These are phyloP conservation scores for Polymixis flavicincta DNA, from an alignment of 2,888 invertebrate genomes.

Conservation along the genomic window DNA sequence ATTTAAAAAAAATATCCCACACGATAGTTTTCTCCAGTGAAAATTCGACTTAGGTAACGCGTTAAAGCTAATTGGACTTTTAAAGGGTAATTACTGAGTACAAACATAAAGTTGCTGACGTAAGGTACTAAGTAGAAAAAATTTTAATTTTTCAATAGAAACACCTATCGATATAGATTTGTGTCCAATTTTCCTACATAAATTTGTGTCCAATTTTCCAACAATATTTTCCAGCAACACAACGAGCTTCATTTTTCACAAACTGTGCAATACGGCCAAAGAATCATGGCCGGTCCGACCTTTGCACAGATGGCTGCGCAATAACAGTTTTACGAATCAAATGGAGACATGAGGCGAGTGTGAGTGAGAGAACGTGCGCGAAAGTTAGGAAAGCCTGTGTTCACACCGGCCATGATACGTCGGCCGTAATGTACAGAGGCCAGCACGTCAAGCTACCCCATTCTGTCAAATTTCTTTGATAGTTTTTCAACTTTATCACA, in stretches of 20 bases:
- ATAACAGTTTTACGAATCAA: no score
- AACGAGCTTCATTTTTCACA: background rate
- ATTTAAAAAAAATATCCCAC: slow-evolving; percentile 18
- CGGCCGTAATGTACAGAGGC: no score
- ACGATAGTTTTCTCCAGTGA: slow-evolving; percentile 18
- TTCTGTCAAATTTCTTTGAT: no score
- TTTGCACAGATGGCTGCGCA: no score
- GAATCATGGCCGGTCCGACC: no score
- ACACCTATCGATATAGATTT: no score
- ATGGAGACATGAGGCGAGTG: no score
- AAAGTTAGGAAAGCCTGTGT: no score
- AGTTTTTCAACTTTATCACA: no score
- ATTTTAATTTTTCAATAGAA: background rate
- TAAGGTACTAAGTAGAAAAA: background rate
- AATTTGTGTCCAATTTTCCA: background rate
- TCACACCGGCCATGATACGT: no score
- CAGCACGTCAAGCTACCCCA: no score
- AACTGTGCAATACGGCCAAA: background rate
- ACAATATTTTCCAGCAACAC: background rate
- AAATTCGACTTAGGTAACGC: slow-evolving; percentile 28
- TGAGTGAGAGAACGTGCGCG: no score
- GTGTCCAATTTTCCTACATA: background rate
- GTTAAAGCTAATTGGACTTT: slow-evolving; percentile 27
- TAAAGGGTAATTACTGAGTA: background rate
- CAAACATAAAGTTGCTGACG: background rate